A percentile compares a stretch with the other conserved stretches of the same genome.
These are phyloP conservation scores for Lepidonotus clava DNA, from an alignment of 2,888 invertebrate species.

Conservation along the genomic window DNA sequence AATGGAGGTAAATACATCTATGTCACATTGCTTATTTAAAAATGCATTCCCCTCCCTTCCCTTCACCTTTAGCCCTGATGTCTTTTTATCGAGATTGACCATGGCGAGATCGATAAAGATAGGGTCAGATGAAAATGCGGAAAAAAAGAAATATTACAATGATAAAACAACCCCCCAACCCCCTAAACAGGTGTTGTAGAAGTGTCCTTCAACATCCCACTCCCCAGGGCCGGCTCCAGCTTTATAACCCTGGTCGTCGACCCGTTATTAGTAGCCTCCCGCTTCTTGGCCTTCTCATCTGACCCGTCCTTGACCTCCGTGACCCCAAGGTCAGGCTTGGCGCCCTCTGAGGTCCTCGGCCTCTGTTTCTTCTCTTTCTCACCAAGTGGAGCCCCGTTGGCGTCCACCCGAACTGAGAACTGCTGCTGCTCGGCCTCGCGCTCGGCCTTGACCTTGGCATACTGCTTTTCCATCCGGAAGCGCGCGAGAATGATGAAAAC, in stretches of 20 bases:
- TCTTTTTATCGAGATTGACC: background rate
- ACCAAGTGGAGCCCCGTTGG: background rate
- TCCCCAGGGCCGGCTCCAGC: slow-evolving; percentile 11
- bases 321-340: background rate
- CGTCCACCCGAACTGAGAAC: background rate
- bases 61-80: background rate
- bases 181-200: background rate
- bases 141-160: too few species aligned
- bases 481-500: background rate
- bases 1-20: too few species aligned
- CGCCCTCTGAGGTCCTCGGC: too few species aligned
- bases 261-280: slow-evolving; percentile 13
- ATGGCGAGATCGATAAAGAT: background rate
- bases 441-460: background rate
- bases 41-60: too few species aligned
- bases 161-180: background rate
- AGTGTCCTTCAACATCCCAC: background rate
- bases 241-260: slow-evolving; percentile 4
- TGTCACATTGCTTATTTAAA: too few species aligned
- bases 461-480: background rate
- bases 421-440: background rate
- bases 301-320: background rate
- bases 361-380: too few species aligned
- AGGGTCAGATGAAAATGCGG: too few species aligned
- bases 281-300: slow-evolving; percentile 16